These are phyloP conservation scores for Pristis pectinata DNA, from an alignment of 2,797 vertebrate species.

Conservation along the genomic window DNA sequence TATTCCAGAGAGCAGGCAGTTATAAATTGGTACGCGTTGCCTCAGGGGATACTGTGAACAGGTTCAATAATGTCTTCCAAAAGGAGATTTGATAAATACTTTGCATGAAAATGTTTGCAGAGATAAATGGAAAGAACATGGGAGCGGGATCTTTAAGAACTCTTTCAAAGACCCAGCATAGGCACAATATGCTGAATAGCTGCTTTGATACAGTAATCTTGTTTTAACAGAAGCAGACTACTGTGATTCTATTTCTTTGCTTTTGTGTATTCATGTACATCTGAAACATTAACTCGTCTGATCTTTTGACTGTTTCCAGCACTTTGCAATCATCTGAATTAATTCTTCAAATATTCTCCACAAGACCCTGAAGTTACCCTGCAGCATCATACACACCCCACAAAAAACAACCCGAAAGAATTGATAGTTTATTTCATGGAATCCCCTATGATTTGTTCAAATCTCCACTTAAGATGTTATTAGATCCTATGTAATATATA, in stretches of 20 bases:
- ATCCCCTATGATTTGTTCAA: constrained; percentile 13
- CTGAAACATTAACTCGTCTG: not conserved
- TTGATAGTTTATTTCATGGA: not conserved
- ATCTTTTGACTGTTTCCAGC: not conserved
- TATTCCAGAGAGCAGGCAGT: not conserved
- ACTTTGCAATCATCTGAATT: not conserved
- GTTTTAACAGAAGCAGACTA: not conserved
- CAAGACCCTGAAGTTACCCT: not conserved
- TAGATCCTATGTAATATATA: too few species aligned
- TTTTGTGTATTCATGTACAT: not conserved
- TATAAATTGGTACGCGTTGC: not conserved
- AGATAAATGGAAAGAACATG: not conserved
- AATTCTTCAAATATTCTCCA: not conserved
- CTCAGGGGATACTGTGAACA: not conserved
- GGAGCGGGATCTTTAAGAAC: not conserved
- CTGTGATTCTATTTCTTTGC: not conserved
- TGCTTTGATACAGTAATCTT: not conserved
- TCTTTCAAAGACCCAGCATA: not conserved
- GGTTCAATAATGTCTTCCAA: not conserved
- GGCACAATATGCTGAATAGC: not conserved
- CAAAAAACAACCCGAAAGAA: not conserved
- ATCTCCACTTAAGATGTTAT: constrained; percentile 2
- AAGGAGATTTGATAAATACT: not conserved
- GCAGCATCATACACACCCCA: too few species aligned
- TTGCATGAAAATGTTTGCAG: not conserved